phyloP scores from a whole-genome alignment of 2,888 invertebrate genomes.

The Lithophane leautieri region DNA sequence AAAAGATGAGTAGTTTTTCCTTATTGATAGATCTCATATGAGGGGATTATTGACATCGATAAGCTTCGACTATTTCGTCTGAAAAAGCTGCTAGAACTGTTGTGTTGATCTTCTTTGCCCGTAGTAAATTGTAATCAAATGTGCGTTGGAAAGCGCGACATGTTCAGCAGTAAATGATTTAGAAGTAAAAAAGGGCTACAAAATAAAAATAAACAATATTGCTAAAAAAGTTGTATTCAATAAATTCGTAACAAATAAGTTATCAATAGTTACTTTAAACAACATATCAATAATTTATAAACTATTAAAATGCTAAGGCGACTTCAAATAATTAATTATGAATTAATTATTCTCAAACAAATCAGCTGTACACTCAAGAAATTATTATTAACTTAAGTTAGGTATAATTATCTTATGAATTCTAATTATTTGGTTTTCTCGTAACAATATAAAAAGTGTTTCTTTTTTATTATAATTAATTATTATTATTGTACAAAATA shows the following conservation, averaged over 20 bases:
- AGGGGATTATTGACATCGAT: not conserved
- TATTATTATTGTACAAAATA: constrained; percentile 34
- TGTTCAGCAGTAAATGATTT: not conserved
- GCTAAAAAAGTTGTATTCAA: constrained; percentile 62
- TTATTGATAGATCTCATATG: not conserved
- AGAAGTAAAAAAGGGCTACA: not conserved
- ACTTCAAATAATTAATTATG: constrained; percentile 60
- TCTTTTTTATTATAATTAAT: constrained; percentile 17
- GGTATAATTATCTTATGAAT: constrained; percentile 44
- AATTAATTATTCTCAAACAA: constrained; percentile 51
- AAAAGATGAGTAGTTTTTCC: not conserved
- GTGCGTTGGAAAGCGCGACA: too few species aligned
- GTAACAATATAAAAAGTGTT: constrained; percentile 43
- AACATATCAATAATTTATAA: constrained; percentile 63
- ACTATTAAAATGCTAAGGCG: constrained; percentile 69
- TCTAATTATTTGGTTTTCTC: constrained; percentile 65
- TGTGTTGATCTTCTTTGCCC: not conserved
- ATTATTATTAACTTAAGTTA: constrained; percentile 37
- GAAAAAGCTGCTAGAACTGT: not conserved
- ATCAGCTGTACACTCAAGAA: constrained; percentile 48
- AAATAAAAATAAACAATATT: not conserved
- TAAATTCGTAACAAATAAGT: constrained; percentile 72
- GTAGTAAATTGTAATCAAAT: too few species aligned
- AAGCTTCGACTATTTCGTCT: not conserved
- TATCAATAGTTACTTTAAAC: constrained; percentile 61